Evolutionary conservation across 2,888 invertebrate species (phyloP).

Genomic region (Nipponacmea schrenckii): DNA sequence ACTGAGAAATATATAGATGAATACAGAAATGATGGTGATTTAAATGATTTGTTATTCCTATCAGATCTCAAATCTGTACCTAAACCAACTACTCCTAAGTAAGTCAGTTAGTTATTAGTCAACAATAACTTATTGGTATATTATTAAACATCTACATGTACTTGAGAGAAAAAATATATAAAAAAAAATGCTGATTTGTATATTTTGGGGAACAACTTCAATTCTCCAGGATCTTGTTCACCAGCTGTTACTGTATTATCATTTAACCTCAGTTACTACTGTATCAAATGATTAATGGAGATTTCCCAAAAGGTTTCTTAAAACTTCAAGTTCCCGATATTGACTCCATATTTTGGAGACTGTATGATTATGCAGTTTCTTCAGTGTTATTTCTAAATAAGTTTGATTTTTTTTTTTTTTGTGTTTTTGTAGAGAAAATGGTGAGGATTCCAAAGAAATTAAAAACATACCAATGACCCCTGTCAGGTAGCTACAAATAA

Average conservation of each 20-base stretch:
- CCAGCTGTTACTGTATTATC: neutral
- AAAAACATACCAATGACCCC: constrained; percentile 32
- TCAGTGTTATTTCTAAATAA: neutral
- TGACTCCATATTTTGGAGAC: neutral
- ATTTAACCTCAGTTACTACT: no score
- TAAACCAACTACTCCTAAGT: constrained; percentile 22
- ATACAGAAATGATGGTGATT: constrained; percentile 48
- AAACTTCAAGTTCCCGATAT: neutral
- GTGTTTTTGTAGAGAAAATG: constrained; percentile 14
- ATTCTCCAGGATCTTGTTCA: neutral
- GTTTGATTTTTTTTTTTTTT: neutral
- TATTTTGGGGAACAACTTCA: neutral
- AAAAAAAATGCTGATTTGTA: neutral
- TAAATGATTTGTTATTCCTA: constrained; percentile 58
- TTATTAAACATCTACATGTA: no score
- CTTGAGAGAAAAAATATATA: no score
- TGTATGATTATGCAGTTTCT: neutral
- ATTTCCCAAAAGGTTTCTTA: neutral
- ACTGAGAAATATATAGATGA: constrained; percentile 40
- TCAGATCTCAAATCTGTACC: constrained; percentile 46
- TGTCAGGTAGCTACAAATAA: constrained; percentile 31
- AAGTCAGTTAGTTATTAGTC: neutral
- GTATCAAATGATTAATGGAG: neutral
- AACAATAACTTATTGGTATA: no score
- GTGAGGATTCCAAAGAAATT: neutral